Base-by-base conservation (phyloP, 2,797 vertebrate species). In the Tragopan temminckii region DNA sequence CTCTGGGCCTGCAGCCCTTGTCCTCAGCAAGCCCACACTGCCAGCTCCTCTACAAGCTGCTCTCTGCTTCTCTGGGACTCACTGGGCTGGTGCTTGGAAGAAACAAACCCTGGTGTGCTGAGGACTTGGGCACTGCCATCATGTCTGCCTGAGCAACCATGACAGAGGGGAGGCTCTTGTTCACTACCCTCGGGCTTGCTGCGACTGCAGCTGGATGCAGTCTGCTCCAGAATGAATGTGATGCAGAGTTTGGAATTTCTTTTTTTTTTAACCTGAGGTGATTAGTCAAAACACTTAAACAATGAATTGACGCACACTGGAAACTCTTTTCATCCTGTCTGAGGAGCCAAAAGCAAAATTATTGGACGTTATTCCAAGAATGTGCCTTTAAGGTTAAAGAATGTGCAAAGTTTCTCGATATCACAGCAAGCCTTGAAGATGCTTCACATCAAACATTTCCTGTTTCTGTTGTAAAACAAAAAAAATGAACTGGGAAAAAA, bases 281-380 rank as follows among this genome's bases (percentile, higher is more conserved):
- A 97, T 96, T 96, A 96, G 91, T 95, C 67, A 95, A 97, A 97
- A 96, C 94, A 97, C 96, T 97, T 93, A 96, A 96, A 97, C 96
- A 97, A 97, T 97, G 94, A 96, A 87, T 82, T 97, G 97, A 97
- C 72, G 78, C 94, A 97, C 90, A 91, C 72, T 95, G 95, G 89
- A 96, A 97, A 87, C 59, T 78, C 93, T 94, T 96, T 94, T 96
- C 95, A 95, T 97, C 95, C 96, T 97, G 96, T 96, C 96, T 96
- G 88, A 91, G 91, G 89, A 97, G 90, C 92, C 88, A 95, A 86
- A 81, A 95, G 90, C 64, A 77, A 95, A 93, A 50, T 64, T 91
- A 94, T 89, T 24, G 59, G 81, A 93, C 24, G 36, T 91, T 88
- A 86, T 94, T 97, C 94, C 95, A 96, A 89, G 85, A 94, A 93